Evolutionary conservation across 2,113 vertebrate species (phyloP), one percentile per base, ranked within the genome.

Genomic region (Stigmatopora nigra): DNA sequence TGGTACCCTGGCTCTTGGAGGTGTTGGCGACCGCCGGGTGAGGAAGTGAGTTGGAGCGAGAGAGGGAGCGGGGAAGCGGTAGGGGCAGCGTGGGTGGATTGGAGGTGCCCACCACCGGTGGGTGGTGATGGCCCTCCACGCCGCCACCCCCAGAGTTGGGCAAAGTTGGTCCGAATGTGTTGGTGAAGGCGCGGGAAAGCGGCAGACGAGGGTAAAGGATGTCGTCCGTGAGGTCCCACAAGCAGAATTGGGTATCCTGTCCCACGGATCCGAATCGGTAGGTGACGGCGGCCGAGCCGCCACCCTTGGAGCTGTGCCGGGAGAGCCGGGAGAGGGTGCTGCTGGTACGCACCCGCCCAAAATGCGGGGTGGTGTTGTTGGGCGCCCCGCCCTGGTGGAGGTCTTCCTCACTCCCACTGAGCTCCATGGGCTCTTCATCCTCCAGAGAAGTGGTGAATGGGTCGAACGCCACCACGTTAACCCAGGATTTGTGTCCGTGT

Each of bases 401-500:
- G 13, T 92, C 85, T 8, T 93, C 92, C 16, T 93, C 91, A 0
- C 84, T 93, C 6, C 90, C 92, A 0, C 91, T 89, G 1, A 90
- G 83, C 71, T 86, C 84, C 0, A 88, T 88, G 0, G 91, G 83
- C 10, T 91, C 87, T 0, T 90, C 91, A 7, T 93, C 93, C 46
- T 93, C 92, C 7, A 91, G 80, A 5, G 89, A 89, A 0, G 93
- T 94, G 0, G 92, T 91, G 71, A 93, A 97, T 0, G 94, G 95
- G 14, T 96, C 95, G 0, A 97, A 97, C 0, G 94, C 95, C 69
- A 97, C 95, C 0, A 94, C 94, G 0, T 94, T 97, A 51, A 97
- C 94, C 95, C 95, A 97, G 0, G 94, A 97, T 69, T 95, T 96
- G 85, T 97, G 95, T 0, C 95, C 94, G 0, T 92, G 94, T 0